Percentiles rank a stretch among this genome's conserved stretches.
Conservation (phyloP, 2,888 invertebrate genomes). For the Patella ulyssiponensis region DNA sequence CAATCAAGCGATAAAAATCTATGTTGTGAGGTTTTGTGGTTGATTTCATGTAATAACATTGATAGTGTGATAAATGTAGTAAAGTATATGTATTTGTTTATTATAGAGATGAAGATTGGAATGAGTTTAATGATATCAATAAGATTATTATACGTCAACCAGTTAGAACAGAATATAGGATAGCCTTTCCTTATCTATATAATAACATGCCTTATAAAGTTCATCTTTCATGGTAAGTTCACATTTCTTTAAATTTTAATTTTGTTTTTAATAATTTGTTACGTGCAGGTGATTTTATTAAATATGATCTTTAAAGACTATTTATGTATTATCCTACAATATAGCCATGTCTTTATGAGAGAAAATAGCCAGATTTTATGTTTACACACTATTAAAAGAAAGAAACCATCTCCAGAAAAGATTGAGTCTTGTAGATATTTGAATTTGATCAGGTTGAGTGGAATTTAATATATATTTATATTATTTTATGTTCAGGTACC, state of each 20-base stretch:
- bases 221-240: conserved; percentile 93
- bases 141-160: conserved; percentile 99
- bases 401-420: background rate
- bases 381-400: background rate
- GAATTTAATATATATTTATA: background rate
- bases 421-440: too few species aligned
- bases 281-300: too few species aligned
- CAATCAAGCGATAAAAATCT: too few species aligned
- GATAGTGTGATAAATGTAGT: too few species aligned
- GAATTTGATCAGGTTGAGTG: background rate
- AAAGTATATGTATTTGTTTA: conserved; percentile 18
- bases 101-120: conserved; percentile 98
- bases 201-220: conserved; percentile 99
- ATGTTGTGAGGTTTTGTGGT: too few species aligned
- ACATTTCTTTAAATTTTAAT: background rate
- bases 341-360: too few species aligned
- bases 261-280: too few species aligned
- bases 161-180: conserved; percentile 97
- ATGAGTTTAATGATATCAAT: conserved; percentile 99
- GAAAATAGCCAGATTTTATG: too few species aligned
- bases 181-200: conserved; percentile 98
- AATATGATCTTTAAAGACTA: too few species aligned
- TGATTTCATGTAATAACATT: too few species aligned
- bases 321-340: too few species aligned
- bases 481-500: conserved; percentile 84